Evolutionary conservation across 2,888 invertebrate species (phyloP).

Genomic region (Hirtodrosophila cameraria): DNA sequence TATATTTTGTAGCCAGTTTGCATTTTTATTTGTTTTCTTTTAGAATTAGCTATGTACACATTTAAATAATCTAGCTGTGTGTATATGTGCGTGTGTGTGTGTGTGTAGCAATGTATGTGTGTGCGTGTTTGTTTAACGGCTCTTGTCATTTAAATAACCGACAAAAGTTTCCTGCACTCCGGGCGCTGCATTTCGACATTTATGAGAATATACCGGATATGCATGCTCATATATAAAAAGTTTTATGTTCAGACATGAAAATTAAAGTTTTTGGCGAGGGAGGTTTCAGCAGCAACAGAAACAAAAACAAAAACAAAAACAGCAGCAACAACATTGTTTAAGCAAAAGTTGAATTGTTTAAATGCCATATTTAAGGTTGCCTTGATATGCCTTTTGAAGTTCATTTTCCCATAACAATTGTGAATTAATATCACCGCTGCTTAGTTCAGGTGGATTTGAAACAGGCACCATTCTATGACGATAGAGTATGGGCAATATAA

Average conservation of each 20-base stretch:
- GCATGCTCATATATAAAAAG: conserved; percentile 16
- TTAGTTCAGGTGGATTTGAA: not conserved
- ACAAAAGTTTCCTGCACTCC: conserved; percentile 41
- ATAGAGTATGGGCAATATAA: conserved; percentile 44
- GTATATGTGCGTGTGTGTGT: not conserved
- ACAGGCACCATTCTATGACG: not conserved
- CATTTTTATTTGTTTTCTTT: conserved; percentile 18
- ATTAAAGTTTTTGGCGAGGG: conserved; percentile 22
- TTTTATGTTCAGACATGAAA: conserved; percentile 14
- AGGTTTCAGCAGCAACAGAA: no score
- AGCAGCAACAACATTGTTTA: not conserved
- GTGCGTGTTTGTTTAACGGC: conserved; percentile 13
- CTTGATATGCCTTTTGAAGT: conserved; percentile 38
- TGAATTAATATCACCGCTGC: conserved; percentile 48
- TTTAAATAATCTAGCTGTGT: conserved; percentile 12
- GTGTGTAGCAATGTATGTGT: not conserved
- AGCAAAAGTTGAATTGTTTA: not conserved
- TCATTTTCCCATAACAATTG: conserved; percentile 52
- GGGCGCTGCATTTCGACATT: conserved; percentile 41
- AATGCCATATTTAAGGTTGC: not conserved
- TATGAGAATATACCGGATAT: conserved; percentile 33
- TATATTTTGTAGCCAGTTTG: conserved; percentile 20
- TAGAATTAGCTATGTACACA: conserved; percentile 26
- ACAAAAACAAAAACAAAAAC: no score
- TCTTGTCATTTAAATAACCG: conserved; percentile 36